Percentiles rank a stretch among this genome's conserved stretches.
Conservation (phyloP, 2,797 vertebrate genomes). For the Sebastes reedi region DNA sequence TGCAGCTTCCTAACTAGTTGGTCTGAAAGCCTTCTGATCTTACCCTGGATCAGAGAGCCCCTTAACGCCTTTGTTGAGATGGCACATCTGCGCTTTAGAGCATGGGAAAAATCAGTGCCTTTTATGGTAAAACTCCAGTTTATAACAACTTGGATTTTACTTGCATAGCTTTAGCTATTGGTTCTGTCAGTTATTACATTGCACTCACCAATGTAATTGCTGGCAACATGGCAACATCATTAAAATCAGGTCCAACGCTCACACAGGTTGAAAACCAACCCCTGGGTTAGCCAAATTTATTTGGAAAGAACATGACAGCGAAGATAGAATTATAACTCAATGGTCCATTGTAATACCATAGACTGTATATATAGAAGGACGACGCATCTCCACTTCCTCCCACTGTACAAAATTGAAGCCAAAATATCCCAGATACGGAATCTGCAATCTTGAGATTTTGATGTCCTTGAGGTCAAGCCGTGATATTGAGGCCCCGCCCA, state of each 20-base stretch:
- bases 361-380: too few species aligned
- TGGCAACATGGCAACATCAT: neutral
- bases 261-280: neutral
- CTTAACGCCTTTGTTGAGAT: slow-evolving; percentile 2
- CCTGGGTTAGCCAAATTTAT: neutral
- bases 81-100: neutral
- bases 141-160: neutral
- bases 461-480: too few species aligned
- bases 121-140: slow-evolving; percentile 27
- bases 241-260: neutral
- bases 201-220: neutral
- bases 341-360: neutral
- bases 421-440: too few species aligned
- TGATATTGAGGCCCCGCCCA: too few species aligned
- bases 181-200: neutral
- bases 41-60: slow-evolving; percentile 5
- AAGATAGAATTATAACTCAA: neutral
- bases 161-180: neutral
- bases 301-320: neutral
- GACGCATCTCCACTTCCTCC: too few species aligned
- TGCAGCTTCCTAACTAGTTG: slow-evolving; percentile 7
- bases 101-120: neutral
- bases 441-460: too few species aligned
- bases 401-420: too few species aligned
- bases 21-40: slow-evolving; percentile 12